A percentile compares a stretch with the other conserved stretches of the same genome.
phyloP scores from a whole-genome alignment of 2,888 invertebrate genomes.

The Tenthredo mesomela region DNA sequence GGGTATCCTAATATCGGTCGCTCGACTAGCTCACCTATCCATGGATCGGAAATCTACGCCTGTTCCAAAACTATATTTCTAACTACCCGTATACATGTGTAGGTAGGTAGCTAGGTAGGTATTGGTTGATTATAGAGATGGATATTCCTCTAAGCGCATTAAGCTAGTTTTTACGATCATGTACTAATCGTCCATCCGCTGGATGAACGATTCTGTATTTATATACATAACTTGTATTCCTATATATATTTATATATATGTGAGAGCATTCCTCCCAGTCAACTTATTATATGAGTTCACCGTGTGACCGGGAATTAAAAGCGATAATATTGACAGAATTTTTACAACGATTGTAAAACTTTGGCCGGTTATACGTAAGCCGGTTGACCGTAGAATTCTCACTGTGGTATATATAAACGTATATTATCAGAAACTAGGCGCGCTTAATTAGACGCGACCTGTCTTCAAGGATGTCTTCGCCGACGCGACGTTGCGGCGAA shows the following conservation, averaged over 20 bases:
- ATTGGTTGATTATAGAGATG: background rate
- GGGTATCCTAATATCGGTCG: slow-evolving; percentile 25
- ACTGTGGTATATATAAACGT: slow-evolving; percentile 27
- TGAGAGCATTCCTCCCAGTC: background rate
- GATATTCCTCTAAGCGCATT: background rate
- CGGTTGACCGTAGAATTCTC: slow-evolving; percentile 37
- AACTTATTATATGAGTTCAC: background rate
- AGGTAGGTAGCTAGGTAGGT: no score
- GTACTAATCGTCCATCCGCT: background rate
- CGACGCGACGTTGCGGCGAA: slow-evolving; percentile 2
- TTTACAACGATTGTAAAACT: slow-evolving; percentile 37
- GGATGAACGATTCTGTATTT: background rate
- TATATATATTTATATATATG: no score
- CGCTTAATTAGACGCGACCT: slow-evolving; percentile 42
- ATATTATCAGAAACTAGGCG: slow-evolving; percentile 25
- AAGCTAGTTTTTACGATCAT: slow-evolving; percentile 9
- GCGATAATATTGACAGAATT: slow-evolving; percentile 33
- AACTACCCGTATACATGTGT: background rate
- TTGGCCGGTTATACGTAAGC: slow-evolving; percentile 22
- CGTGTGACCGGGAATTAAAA: slow-evolving; percentile 44
- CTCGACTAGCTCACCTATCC: slow-evolving; percentile 29
- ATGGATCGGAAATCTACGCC: slow-evolving; percentile 29
- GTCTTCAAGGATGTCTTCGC: slow-evolving; percentile 44
- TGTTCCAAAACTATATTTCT: slow-evolving; percentile 23
- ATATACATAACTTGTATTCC: background rate